Evolutionary conservation across 2,888 invertebrate species (phyloP).

Genomic region (Lepetodrilus schrolli): DNA sequence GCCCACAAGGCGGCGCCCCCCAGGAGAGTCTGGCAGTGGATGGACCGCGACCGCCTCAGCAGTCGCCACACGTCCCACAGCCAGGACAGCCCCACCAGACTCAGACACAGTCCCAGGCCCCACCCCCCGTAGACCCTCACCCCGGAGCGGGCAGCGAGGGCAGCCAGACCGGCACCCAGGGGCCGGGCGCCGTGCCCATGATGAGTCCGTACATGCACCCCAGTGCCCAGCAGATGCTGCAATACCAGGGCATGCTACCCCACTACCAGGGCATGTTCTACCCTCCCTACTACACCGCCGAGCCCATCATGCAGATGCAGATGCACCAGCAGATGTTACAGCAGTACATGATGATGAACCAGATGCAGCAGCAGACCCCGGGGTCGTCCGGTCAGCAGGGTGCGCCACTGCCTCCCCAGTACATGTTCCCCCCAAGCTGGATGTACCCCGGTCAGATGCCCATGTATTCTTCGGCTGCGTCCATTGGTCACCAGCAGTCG

Average conservation of each 20-base stretch:
- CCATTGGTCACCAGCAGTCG: constrained; percentile 34
- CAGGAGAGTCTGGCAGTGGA: constrained; percentile 3
- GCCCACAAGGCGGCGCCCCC: background rate
- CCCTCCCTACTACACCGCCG: constrained; percentile 36
- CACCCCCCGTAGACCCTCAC: constrained; percentile 14
- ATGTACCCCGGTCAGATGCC: constrained; percentile 47
- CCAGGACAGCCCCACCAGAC: constrained; percentile 18
- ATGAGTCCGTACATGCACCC: constrained; percentile 20
- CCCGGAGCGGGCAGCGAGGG: background rate
- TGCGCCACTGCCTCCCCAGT: constrained; percentile 36
- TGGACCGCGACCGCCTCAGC: constrained; percentile 11
- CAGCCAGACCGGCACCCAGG: background rate
- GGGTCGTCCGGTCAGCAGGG: constrained; percentile 6
- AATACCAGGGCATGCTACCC: constrained; percentile 2
- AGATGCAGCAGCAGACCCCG: constrained; percentile 38
- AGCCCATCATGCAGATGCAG: constrained; percentile 42
- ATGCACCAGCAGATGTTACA: constrained; percentile 46
- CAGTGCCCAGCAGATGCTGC: constrained; percentile 24
- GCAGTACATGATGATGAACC: constrained; percentile 40
- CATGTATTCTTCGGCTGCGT: constrained; percentile 42
- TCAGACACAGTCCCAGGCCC: constrained; percentile 30
- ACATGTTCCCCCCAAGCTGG: constrained; percentile 38
- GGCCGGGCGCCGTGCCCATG: background rate
- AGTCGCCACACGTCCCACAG: constrained; percentile 33
- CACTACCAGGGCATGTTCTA: constrained; percentile 36